Base-by-base conservation (phyloP, 2,113 vertebrate genomes). In the Hemicordylus capensis region DNA sequence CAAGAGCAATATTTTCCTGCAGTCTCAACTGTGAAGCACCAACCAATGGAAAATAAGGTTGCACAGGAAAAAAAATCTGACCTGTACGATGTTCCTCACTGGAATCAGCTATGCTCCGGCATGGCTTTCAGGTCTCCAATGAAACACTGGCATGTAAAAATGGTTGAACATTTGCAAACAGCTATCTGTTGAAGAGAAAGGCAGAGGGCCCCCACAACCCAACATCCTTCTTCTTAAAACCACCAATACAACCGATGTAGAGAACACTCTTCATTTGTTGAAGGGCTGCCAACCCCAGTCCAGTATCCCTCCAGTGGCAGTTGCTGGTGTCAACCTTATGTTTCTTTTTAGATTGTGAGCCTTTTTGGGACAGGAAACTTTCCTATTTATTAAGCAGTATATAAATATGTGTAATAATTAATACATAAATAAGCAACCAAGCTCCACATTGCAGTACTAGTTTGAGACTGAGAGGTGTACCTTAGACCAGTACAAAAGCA, bases 41-140 rank as follows among this genome's bases (percentile, higher is more conserved):
- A 0, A 0, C 59, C 37, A 26, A 48, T 67, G 63, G n/a, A 78
- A 15, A 2, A 51, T 1, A 6, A 11, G 7, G 44, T 19, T 9
- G 24, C 0, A 0, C 24, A 34, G n/a, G 84, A 63, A 58, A 63
- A 58, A 83, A 51, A 86, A 31, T 12, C 15, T 6, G 31, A 19
- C 28, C 58, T 39, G 74, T 63, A n/a, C 26, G 28, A 59, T 20
- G 24, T 3, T 59, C 59, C 19, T 8, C 19, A 67, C 46, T 17
- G 34, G 44, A 80, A 11, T 44, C 8, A 22, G 59, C 20, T 8
- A 22, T 59, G 31, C 58, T 58, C 28, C 48, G 19, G 7, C 28
- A 22, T 39, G 24, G 4, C 14, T 63, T 76, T 28, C 59, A 64
- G 82, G 51, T 39, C 34, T 56, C 37, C 1, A 42, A 42, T 56